These are phyloP conservation scores for Percina caprodes DNA, from an alignment of 2,113 vertebrate species.

Conservation along the genomic window DNA sequence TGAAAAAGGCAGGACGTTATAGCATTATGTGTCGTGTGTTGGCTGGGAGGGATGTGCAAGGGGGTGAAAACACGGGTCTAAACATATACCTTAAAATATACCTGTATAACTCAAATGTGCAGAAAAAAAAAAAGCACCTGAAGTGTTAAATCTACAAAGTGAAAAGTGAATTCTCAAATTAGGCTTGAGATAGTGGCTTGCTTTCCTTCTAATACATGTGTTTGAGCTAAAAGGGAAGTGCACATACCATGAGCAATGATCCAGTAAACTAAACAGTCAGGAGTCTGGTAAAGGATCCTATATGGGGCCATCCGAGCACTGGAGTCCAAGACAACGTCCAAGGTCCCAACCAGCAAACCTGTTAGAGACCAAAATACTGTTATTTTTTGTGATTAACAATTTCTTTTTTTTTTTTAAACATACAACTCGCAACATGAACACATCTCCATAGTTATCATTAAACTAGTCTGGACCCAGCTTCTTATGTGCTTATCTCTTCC, in stretches of 20 bases:
- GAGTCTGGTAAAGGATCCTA: slow-evolving; percentile 97
- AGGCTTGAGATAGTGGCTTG: background rate
- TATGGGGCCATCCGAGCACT: slow-evolving; percentile 96
- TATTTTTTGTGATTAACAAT: background rate
- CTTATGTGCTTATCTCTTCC: too few species aligned
- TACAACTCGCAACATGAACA: too few species aligned
- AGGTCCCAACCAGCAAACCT: slow-evolving; percentile 97
- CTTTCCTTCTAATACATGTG: too few species aligned
- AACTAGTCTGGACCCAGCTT: too few species aligned
- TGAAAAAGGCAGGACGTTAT: slow-evolving; percentile 36
- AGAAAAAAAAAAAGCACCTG: background rate
- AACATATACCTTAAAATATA: background rate
- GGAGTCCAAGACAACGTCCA: slow-evolving; percentile 97
- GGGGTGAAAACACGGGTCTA: slow-evolving; percentile 6
- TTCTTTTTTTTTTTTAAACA: too few species aligned
- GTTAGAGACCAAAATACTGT: slow-evolving; percentile 37
- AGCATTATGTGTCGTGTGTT: slow-evolving; percentile 26
- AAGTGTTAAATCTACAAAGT: background rate
- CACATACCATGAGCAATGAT: slow-evolving; percentile 95
- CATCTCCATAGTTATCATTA: too few species aligned
- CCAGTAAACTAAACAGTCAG: slow-evolving; percentile 95
- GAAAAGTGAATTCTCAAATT: background rate
- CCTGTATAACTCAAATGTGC: background rate
- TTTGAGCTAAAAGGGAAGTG: background rate
- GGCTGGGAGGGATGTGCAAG: slow-evolving; percentile 11